Conservation (phyloP, 2,113 vertebrate genomes). For the Coreoperca whiteheadi region DNA sequence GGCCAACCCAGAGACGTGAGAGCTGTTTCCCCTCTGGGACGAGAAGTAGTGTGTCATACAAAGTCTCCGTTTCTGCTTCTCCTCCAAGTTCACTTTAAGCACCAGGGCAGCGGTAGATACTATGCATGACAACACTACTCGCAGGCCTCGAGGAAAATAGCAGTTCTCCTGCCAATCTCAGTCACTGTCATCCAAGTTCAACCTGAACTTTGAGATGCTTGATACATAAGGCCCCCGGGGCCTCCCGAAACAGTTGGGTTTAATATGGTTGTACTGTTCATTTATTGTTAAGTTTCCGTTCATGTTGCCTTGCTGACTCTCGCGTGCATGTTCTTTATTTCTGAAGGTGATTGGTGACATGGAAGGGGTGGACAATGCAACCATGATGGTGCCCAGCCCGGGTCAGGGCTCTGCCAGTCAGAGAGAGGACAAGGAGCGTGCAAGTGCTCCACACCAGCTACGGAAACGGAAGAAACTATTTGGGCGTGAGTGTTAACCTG, state of each 20-base stretch:
- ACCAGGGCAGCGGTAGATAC: slow-evolving; percentile 59
- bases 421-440: slow-evolving; percentile 31
- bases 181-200: slow-evolving; percentile 64
- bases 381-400: slow-evolving; percentile 47
- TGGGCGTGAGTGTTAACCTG: slow-evolving; percentile 76
- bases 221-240: slow-evolving; percentile 32
- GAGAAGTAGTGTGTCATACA: slow-evolving; percentile 65
- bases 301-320: slow-evolving; percentile 13
- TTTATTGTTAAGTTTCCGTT: slow-evolving; percentile 24
- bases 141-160: slow-evolving; percentile 57
- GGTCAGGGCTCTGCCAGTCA: slow-evolving; percentile 54
- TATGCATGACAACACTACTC: slow-evolving; percentile 62
- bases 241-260: slow-evolving; percentile 32
- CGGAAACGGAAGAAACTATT: slow-evolving; percentile 81
- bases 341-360: slow-evolving; percentile 88
- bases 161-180: slow-evolving; percentile 58
- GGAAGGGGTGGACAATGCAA: slow-evolving; percentile 56
- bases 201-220: slow-evolving; percentile 58
- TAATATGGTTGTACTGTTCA: slow-evolving; percentile 30
- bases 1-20: slow-evolving; percentile 62
- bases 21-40: slow-evolving; percentile 67
- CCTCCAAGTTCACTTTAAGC: slow-evolving; percentile 63
- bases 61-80: slow-evolving; percentile 71
- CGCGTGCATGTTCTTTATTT: slow-evolving; percentile 2
- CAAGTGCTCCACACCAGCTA: slow-evolving; percentile 43